These are phyloP conservation scores for Climacteris rufus DNA, from an alignment of 2,113 vertebrate species.

Conservation along the genomic window DNA sequence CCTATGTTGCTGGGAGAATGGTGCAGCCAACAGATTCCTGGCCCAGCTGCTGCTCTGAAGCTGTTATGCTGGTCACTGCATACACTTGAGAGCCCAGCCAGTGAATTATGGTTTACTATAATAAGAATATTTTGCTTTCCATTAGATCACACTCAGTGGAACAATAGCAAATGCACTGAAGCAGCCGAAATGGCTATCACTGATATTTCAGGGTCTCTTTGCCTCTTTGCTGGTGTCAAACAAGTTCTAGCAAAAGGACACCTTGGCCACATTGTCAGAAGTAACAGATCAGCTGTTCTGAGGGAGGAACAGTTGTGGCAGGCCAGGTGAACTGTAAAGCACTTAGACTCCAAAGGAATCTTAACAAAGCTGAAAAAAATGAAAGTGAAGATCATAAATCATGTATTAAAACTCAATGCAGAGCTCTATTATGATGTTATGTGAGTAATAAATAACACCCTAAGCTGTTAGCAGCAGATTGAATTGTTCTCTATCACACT, in stretches of 20 bases:
- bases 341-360: neutral
- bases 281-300: neutral
- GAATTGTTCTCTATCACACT: neutral
- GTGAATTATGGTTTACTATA: conserved; percentile 48
- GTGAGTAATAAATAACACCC: neutral
- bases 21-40: conserved; percentile 5
- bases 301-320: neutral
- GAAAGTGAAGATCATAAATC: neutral
- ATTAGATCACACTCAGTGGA: conserved; percentile 16
- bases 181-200: neutral
- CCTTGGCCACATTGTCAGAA: neutral
- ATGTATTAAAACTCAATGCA: neutral
- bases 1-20: neutral
- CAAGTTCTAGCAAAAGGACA: neutral
- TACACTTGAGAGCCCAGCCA: conserved; percentile 23
- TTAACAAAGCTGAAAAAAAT: neutral
- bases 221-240: neutral
- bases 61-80: neutral
- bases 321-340: neutral
- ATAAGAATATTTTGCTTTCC: conserved; percentile 38
- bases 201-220: conserved; percentile 36
- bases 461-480: neutral
- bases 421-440: neutral
- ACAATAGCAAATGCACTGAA: neutral
- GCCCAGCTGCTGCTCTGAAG: conserved; percentile 28